Base-by-base conservation (phyloP, 2,797 vertebrate species). In the Cossypha dichroa region DNA sequence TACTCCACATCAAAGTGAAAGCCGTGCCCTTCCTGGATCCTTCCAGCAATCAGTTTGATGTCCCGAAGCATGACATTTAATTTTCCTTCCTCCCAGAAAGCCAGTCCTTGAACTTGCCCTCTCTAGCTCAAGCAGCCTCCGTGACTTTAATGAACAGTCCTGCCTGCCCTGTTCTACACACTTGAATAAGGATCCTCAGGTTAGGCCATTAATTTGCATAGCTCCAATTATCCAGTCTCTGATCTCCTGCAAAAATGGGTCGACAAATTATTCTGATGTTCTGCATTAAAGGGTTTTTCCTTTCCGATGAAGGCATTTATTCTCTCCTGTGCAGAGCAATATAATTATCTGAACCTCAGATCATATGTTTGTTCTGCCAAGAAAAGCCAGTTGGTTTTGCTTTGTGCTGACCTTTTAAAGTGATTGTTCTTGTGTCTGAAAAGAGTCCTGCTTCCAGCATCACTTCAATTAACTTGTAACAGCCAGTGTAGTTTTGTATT, bases 331-430 rank as follows among this genome's bases (percentile, higher is more conserved):
- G 74, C 85, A 33, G 80, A 94, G 94, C 85, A 93, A 49, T 92
- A 34, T 86, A 95, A 97, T 97, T 96, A 95, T 93, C 93, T 92
- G 85, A 97, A 78, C 92, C 92, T 90, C 85, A 92, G 80, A 95
- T 96, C 90, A 31, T 41, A 63, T 93, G 90, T 96, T 97, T 89
- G 77, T 87, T 84, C 92, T 96, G 93, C 93, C 95, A 96, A 90
- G 88, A 87, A 96, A 96, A 93, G 74, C 74, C 13, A 52, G 77
- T 84, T 79, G 83, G 83, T 95, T 94, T 60, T 84, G 95, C 92
- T 97, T 88, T 93, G 77, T 90, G 83, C 92, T 96, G 95, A 97
- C 96, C 95, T 96, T 97, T 93, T 90, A 86, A 96, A 96, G 59
- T 78, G 26, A 96, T 88, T 95, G 76, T 96, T 93, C 95, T 91